Conservation (phyloP, 2,888 invertebrate genomes). For the Baccha elongata region DNA sequence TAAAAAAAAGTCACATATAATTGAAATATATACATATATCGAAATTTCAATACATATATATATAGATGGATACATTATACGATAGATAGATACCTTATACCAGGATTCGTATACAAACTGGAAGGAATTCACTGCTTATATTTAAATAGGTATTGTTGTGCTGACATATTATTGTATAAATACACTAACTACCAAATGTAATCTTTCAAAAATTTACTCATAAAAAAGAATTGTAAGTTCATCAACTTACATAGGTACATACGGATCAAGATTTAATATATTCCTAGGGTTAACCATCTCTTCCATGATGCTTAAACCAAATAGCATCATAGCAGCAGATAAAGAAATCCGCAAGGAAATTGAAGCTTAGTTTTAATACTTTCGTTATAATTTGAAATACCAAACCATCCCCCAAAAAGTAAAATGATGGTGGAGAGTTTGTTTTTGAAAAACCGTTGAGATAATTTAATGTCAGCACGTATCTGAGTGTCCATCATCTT, state of each 20-base stretch:
- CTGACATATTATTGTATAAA: too few relatives aligned
- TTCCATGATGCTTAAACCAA: neutral
- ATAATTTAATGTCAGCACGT: slow-evolving; percentile 67
- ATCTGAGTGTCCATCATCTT: slow-evolving; percentile 67
- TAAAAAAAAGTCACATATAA: too few relatives aligned
- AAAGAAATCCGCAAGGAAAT: slow-evolving; percentile 53
- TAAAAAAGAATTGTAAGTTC: slow-evolving; percentile 57
- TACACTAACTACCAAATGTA: too few relatives aligned
- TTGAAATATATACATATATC: too few relatives aligned
- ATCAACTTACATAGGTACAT: slow-evolving; percentile 6
- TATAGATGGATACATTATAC: too few relatives aligned
- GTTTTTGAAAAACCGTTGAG: slow-evolving; percentile 55
- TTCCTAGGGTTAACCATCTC: slow-evolving; percentile 5
- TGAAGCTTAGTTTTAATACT: slow-evolving; percentile 67
- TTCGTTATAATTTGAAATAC: slow-evolving; percentile 53
- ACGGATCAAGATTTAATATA: too few relatives aligned
- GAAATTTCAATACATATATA: too few relatives aligned
- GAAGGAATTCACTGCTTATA: too few relatives aligned
- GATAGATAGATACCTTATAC: too few relatives aligned
- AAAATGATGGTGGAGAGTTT: slow-evolving; percentile 29
- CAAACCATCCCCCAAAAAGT: neutral
- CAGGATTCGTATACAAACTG: too few relatives aligned
- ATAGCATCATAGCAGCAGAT: slow-evolving; percentile 14
- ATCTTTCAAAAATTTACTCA: slow-evolving; percentile 59
- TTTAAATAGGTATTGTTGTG: too few relatives aligned